A percentile compares a stretch with the other conserved stretches of the same genome.
Conservation (phyloP, 2,888 invertebrate species). For the Cinara cedri region DNA sequence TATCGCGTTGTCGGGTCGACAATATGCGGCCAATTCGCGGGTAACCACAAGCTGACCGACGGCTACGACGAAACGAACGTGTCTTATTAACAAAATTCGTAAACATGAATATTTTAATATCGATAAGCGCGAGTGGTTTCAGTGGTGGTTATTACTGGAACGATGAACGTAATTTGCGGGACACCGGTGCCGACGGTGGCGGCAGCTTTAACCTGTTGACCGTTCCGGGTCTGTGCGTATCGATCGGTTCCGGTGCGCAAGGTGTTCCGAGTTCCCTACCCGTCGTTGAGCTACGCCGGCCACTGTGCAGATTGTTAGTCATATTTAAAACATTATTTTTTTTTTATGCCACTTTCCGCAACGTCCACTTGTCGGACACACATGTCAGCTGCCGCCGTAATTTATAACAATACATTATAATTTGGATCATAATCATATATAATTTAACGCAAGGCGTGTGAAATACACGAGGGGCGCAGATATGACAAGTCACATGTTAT, state of each 20-base stretch:
- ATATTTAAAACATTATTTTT: neutral
- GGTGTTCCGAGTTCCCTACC: neutral
- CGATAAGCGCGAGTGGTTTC: slow-evolving; percentile 22
- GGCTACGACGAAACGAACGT: no score
- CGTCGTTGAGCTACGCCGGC: neutral
- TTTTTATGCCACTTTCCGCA: neutral
- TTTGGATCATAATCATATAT: no score
- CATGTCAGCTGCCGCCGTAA: no score
- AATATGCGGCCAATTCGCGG: no score
- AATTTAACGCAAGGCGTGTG: no score
- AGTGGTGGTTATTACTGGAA: neutral
- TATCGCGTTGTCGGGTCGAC: no score
- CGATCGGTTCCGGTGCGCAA: slow-evolving; percentile 42
- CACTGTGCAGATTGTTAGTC: slow-evolving; percentile 26
- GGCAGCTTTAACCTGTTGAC: slow-evolving; percentile 53
- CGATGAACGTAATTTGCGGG: slow-evolving; percentile 18
- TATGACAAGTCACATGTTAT: no score
- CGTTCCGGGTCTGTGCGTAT: slow-evolving; percentile 49
- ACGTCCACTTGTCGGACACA: no score
- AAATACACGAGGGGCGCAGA: no score
- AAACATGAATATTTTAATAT: slow-evolving; percentile 34
- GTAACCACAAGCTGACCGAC: no score
- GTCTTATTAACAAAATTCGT: neutral
- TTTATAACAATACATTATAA: no score
- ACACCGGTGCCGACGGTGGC: neutral